Percentiles rank a stretch among this genome's conserved stretches.
phyloP scores from a whole-genome alignment of 2,113 vertebrate genomes.

The Neotoma lepida region DNA sequence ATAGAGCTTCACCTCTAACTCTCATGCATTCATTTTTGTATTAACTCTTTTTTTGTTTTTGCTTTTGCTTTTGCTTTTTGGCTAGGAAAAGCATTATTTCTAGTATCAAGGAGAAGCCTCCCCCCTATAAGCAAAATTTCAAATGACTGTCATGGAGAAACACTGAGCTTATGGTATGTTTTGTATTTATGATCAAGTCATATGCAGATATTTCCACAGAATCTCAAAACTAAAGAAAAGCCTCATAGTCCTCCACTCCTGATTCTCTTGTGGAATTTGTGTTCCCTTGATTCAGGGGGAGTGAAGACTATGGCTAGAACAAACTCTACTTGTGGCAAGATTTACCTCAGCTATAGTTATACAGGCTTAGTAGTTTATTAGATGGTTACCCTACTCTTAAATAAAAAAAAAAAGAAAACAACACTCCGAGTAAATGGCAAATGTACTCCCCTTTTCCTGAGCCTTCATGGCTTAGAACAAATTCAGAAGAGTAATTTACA shows the following conservation, averaged over 20 bases:
- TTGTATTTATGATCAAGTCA: background rate
- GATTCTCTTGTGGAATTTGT: background rate
- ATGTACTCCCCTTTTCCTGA: background rate
- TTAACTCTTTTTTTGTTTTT: conserved; percentile 11
- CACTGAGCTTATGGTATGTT: background rate
- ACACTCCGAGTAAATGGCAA: background rate
- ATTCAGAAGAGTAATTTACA: background rate
- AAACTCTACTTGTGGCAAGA: background rate
- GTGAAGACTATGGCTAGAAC: background rate
- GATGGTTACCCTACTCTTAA: background rate
- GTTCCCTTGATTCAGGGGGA: background rate
- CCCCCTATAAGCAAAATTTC: background rate
- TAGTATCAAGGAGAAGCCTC: background rate
- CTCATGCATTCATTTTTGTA: conserved; percentile 6
- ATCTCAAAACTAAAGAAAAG: background rate
- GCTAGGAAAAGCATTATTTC: conserved; percentile 30
- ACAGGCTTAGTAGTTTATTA: background rate
- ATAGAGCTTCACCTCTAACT: background rate
- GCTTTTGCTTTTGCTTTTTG: background rate
- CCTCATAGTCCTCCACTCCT: background rate
- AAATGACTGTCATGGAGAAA: background rate
- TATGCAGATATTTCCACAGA: background rate
- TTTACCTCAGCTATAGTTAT: background rate
- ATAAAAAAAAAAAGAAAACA: conserved; percentile 33
- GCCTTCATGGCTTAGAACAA: background rate